Conservation (phyloP, 2,888 invertebrate genomes). For the Pyrrhia umbra region DNA sequence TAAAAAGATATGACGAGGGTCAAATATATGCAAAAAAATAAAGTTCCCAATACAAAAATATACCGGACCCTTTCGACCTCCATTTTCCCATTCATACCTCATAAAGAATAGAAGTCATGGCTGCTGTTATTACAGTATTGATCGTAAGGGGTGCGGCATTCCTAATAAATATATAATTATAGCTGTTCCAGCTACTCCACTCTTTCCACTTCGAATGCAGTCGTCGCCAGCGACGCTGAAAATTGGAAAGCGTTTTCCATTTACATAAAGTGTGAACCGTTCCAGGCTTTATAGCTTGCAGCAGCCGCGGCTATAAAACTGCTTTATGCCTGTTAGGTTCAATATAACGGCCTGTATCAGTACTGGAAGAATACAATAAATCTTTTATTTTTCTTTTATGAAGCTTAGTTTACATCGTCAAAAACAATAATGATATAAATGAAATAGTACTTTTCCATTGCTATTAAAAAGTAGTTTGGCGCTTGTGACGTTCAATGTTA, state of each 20-base stretch:
- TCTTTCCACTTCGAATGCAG: conserved; percentile 43
- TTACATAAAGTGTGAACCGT: conserved; percentile 30
- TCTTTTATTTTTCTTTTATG: neutral
- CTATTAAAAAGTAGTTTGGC: conserved; percentile 21
- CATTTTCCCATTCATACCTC: conserved; percentile 4
- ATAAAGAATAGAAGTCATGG: conserved; percentile 22
- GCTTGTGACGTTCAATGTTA: conserved; percentile 29
- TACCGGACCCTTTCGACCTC: neutral
- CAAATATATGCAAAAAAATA: neutral
- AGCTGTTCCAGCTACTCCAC: conserved; percentile 14
- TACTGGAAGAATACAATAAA: neutral
- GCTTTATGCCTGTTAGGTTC: conserved; percentile 5
- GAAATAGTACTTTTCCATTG: conserved; percentile 1
- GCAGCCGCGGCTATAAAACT: neutral
- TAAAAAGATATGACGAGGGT: conserved; percentile 13
- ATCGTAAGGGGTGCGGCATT: conserved; percentile 42
- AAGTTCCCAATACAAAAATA: neutral
- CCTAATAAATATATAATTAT: conserved; percentile 52
- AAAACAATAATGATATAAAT: conserved; percentile 2
- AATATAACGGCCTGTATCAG: conserved; percentile 5
- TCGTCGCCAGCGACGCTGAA: conserved; percentile 43
- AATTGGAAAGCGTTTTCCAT: conserved; percentile 55
- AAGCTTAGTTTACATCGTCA: neutral
- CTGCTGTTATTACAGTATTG: conserved; percentile 42
- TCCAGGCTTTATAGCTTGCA: conserved; percentile 10